Evolutionary conservation across 2,113 vertebrate species (phyloP).

Genomic region (Sceloporus undulatus): DNA sequence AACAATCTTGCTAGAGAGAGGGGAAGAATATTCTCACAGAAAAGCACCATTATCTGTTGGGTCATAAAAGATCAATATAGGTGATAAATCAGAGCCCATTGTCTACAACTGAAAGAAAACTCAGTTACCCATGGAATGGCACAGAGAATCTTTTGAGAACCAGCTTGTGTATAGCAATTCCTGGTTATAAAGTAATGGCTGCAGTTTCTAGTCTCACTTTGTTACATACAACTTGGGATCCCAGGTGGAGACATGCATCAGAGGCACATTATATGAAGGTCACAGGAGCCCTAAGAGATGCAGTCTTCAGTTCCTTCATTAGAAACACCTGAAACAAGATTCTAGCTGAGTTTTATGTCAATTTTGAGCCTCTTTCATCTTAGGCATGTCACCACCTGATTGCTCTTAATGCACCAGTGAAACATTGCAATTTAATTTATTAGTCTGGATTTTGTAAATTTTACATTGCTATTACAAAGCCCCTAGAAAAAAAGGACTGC

Average conservation of each 20-base stretch:
- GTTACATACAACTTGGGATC: not conserved
- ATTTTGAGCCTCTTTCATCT: not conserved
- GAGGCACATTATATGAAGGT: no score
- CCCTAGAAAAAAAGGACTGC: not conserved
- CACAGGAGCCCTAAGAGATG: not conserved
- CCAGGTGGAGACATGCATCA: not conserved
- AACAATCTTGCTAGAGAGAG: constrained; percentile 33
- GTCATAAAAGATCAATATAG: constrained; percentile 32
- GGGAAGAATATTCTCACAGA: constrained; percentile 37
- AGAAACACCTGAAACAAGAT: not conserved
- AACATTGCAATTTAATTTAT: not conserved
- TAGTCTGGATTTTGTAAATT: not conserved
- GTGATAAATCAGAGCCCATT: constrained; percentile 50
- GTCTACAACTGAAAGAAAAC: constrained; percentile 50
- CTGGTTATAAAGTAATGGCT: not conserved
- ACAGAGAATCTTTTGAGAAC: not conserved
- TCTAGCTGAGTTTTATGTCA: not conserved
- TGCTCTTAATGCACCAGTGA: not conserved
- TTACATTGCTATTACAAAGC: constrained; percentile 12
- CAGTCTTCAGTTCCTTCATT: not conserved
- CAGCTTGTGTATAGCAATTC: not conserved
- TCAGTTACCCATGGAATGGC: not conserved
- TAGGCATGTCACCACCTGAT: no score
- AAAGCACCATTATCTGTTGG: constrained; percentile 70
- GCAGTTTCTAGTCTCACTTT: not conserved